These are phyloP conservation scores for Rattus norvegicus DNA, from an alignment of 2,113 vertebrate species.

Conservation along the genomic window DNA sequence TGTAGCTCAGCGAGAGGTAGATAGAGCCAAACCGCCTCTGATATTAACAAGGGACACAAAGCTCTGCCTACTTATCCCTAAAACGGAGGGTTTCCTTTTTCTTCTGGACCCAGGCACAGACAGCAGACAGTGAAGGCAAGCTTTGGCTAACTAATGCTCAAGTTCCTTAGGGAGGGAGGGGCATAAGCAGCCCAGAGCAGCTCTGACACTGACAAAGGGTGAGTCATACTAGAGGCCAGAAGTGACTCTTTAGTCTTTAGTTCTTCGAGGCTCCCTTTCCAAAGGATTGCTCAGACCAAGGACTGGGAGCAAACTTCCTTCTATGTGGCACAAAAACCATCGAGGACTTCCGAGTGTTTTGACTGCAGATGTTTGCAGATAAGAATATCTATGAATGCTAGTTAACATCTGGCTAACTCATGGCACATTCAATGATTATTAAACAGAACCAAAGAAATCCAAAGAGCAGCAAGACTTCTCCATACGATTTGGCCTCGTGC, in stretches of 20 bases:
- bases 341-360: slow-evolving; percentile 5
- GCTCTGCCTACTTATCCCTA: not conserved
- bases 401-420: slow-evolving; percentile 52
- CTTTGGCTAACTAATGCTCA: not conserved
- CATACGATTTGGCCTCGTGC: not conserved
- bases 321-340: not conserved
- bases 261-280: not conserved
- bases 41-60: not conserved
- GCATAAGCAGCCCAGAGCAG: not conserved
- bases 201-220: not conserved
- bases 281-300: not conserved
- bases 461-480: slow-evolving; percentile 11
- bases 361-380: slow-evolving; percentile 38
- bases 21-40: not conserved
- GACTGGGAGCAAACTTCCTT: not conserved
- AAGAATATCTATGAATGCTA: slow-evolving; percentile 36
- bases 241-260: not conserved
- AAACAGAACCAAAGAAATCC: slow-evolving; percentile 9
- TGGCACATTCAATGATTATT: not conserved
- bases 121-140: not conserved
- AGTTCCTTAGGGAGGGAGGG: not conserved
- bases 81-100: not conserved
- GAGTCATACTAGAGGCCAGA: not conserved
- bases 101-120: not conserved
- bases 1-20: slow-evolving; percentile 18